Evolutionary conservation across 1,140 invertebrate species (phyloP).

Genomic region (Bombus pascuorum): DNA sequence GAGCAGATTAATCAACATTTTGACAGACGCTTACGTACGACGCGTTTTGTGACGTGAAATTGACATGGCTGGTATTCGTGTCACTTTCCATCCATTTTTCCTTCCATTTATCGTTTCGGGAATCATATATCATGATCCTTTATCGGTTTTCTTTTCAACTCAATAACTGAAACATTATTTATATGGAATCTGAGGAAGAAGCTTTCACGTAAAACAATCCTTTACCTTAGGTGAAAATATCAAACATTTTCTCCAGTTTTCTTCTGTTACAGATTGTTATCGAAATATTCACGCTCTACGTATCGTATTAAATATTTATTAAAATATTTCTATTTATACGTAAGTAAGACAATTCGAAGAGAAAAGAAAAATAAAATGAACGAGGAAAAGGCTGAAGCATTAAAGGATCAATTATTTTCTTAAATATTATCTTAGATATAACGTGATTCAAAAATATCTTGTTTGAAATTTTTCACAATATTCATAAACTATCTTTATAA

Average conservation of each 20-base stretch:
- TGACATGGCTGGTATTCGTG: slow-evolving; percentile 2
- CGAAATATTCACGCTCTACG: neutral
- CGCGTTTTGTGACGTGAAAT: slow-evolving; percentile 5
- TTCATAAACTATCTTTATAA: no score
- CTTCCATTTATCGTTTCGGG: neutral
- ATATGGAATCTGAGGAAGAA: neutral
- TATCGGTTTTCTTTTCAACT: neutral
- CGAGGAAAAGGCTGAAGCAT: no score
- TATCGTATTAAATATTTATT: neutral
- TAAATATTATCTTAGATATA: no score
- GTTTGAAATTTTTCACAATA: no score
- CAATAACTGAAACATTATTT: neutral
- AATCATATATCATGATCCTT: neutral
- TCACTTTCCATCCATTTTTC: neutral
- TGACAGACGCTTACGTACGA: neutral
- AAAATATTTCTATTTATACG: neutral
- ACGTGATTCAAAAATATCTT: no score
- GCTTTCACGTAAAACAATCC: neutral
- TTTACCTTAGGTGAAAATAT: neutral
- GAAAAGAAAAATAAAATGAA: no score
- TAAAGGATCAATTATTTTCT: no score
- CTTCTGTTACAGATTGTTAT: neutral
- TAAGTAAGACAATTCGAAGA: neutral
- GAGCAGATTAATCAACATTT: slow-evolving; percentile 27
- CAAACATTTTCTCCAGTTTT: neutral